Evolutionary conservation across 2,888 invertebrate genomes (phyloP), one percentile per base, ranked within the genome.

Genomic region (Enoplolaimus lenunculus): DNA sequence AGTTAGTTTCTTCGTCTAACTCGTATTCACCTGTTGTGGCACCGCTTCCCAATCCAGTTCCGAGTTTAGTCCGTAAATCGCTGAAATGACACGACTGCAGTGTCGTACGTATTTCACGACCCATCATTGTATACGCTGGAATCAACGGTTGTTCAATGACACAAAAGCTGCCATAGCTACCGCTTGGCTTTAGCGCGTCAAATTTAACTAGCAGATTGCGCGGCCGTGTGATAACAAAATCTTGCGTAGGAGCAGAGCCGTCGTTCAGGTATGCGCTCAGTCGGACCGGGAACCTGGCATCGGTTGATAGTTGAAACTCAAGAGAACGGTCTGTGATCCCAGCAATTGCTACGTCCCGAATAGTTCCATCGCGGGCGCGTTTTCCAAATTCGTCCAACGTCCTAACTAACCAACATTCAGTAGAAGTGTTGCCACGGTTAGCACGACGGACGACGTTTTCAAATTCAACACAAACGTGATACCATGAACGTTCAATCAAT

Each of bases 401-500:
- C 31, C 67, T 2, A 2, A 34, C 16, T 33, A 67, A 34, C 2
- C 16, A 7, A 33, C 67, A 67, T 3, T 3, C 13, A 2, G 67
- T 67, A 3, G 31, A n/a, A 3, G 30, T 67, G n/a, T 28, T 33
- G 16, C 29, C 33, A 29, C n/a, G n/a, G n/a, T 67, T 28, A 62
- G 28, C 7, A 3, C 67, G 28, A 3, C 33, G 29, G 21, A 67
- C 67, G 7, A 30, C 33, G 28, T 62, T 62, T 7, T 67, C 67
- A n/a, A 67, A 67, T 67, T 67, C 67, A n/a, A 67, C 31, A n/a
- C 67, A 67, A 7, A 67, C 30, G n/a, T 67, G 33, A n/a, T 67
- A 67, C 67, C 67, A 67, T n/a, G 29, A 31, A n/a, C 3, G 2
- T 33, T 67, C 26, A n/a, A 31, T 21, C 31, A 67, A n/a, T 2